These are phyloP conservation scores for Xenopus petersii DNA, from an alignment of 2,797 vertebrate species.

Conservation along the genomic window DNA sequence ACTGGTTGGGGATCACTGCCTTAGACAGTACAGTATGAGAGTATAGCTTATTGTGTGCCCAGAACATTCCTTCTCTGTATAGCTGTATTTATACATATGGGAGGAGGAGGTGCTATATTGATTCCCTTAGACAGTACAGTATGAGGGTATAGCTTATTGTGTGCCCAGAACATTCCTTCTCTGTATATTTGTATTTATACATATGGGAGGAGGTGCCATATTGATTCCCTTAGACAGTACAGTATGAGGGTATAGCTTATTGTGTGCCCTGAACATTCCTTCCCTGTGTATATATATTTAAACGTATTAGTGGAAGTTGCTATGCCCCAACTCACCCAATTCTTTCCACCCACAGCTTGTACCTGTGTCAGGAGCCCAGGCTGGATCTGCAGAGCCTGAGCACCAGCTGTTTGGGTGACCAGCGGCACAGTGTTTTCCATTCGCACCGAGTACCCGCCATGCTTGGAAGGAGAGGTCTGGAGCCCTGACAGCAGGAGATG, in stretches of 20 bases:
- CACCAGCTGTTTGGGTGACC: conserved; percentile 93
- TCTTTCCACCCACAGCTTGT: conserved; percentile 38
- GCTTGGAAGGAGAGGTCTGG: conserved; percentile 96
- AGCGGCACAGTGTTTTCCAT: conserved; percentile 98
- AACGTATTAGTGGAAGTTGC: too few species aligned
- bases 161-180: too few species aligned
- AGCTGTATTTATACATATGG: too few species aligned
- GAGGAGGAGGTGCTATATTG: too few species aligned
- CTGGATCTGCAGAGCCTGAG: conserved; percentile 95
- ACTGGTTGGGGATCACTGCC: conserved; percentile 66
- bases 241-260: conserved; percentile 68
- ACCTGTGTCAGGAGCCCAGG: conserved; percentile 96
- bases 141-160: too few species aligned
- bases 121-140: too few species aligned
- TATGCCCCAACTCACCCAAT: too few species aligned
- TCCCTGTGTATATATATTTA: background rate
- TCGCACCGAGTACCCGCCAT: conserved; percentile 92
- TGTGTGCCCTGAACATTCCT: too few species aligned
- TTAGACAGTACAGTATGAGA: conserved; percentile 61
- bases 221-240: too few species aligned
- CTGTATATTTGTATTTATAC: too few species aligned
- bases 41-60: conserved; percentile 71
- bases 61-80: too few species aligned
- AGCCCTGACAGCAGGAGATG: conserved; percentile 68
- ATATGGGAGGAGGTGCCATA: too few species aligned